A percentile compares a stretch with the other conserved stretches of the same genome.
Evolutionary conservation across 2,797 vertebrate genomes (phyloP).

Genomic region (Lepus townsendii): DNA sequence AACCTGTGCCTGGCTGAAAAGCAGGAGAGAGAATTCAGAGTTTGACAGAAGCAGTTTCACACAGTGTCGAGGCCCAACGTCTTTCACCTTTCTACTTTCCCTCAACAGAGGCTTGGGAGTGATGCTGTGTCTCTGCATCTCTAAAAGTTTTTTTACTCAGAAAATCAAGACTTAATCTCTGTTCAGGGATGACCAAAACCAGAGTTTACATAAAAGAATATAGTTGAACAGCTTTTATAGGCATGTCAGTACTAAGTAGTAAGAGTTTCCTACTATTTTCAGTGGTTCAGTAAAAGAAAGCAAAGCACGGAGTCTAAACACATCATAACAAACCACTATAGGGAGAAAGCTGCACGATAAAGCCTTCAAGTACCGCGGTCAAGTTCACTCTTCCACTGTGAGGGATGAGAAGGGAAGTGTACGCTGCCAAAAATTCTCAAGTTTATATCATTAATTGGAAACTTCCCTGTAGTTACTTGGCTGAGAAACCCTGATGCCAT

Average conservation of each 20-base stretch:
- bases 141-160: conserved; percentile 67
- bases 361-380: not conserved
- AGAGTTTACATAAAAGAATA: conserved; percentile 71
- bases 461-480: not conserved
- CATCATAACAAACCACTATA: conserved; percentile 72
- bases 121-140: conserved; percentile 28
- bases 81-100: conserved; percentile 15
- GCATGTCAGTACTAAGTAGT: conserved; percentile 60
- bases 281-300: conserved; percentile 69
- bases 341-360: not conserved
- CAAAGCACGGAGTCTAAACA: conserved; percentile 72
- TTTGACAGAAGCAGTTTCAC: not conserved
- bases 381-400: conserved; percentile 13
- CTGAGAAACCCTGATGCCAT: not conserved
- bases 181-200: conserved; percentile 65
- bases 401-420: not conserved
- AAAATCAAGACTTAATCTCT: conserved; percentile 57
- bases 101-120: conserved; percentile 56
- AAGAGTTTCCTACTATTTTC: conserved; percentile 60
- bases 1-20: conserved; percentile 41
- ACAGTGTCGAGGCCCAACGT: conserved; percentile 40
- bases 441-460: not conserved
- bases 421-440: not conserved
- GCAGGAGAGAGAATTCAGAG: not conserved
- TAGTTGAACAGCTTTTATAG: conserved; percentile 32